phyloP scores from a whole-genome alignment of 2,113 vertebrate genomes.

The Numenius arquata region DNA sequence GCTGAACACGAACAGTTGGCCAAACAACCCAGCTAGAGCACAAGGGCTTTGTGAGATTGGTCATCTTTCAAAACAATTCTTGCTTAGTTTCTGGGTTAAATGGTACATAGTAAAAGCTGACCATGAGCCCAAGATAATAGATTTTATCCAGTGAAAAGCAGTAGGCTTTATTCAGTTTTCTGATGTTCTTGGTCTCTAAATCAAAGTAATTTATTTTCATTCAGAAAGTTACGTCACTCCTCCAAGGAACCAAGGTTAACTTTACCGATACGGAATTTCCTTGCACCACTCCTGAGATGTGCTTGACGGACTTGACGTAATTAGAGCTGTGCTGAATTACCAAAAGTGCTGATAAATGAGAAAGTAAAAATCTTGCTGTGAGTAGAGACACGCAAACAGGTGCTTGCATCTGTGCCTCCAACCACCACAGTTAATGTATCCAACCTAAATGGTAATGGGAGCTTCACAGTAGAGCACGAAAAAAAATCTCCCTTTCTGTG shows the following conservation, averaged over 20 bases:
- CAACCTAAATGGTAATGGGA: neutral
- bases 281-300: neutral
- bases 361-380: neutral
- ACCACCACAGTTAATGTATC: accelerated
- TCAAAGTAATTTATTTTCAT: neutral
- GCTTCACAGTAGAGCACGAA: neutral
- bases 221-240: neutral
- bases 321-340: neutral
- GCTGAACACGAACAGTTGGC: neutral
- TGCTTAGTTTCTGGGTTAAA: neutral
- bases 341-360: neutral
- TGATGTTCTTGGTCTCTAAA: neutral
- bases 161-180: neutral
- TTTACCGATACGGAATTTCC: neutral
- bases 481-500: neutral
- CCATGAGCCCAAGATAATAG: neutral
- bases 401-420: neutral
- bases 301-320: neutral
- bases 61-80: neutral
- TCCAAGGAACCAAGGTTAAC: neutral
- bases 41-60: neutral
- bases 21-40: neutral
- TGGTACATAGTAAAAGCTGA: neutral
- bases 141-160: neutral
- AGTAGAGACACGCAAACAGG: neutral